These are phyloP conservation scores for Smittia sp. DNA, from an alignment of 2,888 invertebrate genomes.

Conservation along the genomic window DNA sequence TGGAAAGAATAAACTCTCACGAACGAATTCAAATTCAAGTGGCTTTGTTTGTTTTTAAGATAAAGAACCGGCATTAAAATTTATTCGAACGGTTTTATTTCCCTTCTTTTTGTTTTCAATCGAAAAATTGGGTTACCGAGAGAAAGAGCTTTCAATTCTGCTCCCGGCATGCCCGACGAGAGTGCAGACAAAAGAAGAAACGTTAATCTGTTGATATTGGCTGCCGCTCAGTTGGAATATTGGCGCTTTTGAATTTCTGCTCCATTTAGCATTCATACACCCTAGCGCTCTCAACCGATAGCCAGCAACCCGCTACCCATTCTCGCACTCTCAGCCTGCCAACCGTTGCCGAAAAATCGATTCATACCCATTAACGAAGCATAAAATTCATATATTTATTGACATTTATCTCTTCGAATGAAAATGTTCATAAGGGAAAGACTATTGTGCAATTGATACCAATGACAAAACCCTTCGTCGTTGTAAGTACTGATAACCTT, in stretches of 20 bases:
- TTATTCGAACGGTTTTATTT: not conserved
- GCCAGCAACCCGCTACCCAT: too few relatives aligned
- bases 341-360: not conserved
- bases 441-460: conserved; percentile 41
- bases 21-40: conserved; percentile 32
- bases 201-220: not conserved
- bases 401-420: not conserved
- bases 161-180: not conserved
- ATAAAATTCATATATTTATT: not conserved
- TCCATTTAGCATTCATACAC: not conserved
- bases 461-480: conserved; percentile 37
- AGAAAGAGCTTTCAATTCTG: not conserved
- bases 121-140: not conserved
- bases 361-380: conserved; percentile 5
- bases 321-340: too few relatives aligned
- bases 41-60: conserved; percentile 25
- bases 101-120: not conserved
- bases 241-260: not conserved
- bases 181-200: not conserved
- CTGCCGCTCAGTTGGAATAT: not conserved
- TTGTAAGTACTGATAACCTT: conserved; percentile 34
- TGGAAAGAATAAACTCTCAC: not conserved
- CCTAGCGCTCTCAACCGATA: not conserved
- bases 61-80: not conserved
- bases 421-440: conserved; percentile 24